A percentile compares a stretch with the other conserved stretches of the same genome.
phyloP scores from a whole-genome alignment of 1,140 invertebrate species.

The Elysia chlorotica region DNA sequence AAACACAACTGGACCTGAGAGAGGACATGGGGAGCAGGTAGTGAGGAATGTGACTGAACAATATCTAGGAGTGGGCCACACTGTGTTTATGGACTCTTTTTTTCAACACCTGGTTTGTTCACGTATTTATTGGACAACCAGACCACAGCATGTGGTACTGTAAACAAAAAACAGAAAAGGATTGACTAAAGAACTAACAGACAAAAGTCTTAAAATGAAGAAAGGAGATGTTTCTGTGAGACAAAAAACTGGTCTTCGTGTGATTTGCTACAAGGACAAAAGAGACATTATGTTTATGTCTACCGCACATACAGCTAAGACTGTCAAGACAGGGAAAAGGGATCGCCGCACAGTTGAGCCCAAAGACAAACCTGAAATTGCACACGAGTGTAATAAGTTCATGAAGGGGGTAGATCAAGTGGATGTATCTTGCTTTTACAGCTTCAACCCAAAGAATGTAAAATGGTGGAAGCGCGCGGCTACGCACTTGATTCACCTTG shows the following conservation, averaged over 20 bases:
- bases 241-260: neutral
- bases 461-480: constrained; percentile 23
- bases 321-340: neutral
- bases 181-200: neutral
- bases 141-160: neutral
- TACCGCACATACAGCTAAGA: neutral
- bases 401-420: constrained; percentile 6
- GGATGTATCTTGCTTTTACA: neutral
- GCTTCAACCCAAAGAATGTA: constrained; percentile 3
- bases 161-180: constrained; percentile 1
- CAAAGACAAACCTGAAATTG: neutral
- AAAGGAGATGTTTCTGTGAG: neutral
- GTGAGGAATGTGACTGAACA: neutral
- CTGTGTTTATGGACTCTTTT: constrained; percentile 3
- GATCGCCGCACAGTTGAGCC: neutral
- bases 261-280: neutral
- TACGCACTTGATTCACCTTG: neutral
- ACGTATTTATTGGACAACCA: neutral
- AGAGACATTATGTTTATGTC: constrained; percentile 1
- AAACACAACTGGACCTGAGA: neutral
- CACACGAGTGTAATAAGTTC: neutral
- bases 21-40: neutral
- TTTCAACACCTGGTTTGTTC: neutral
- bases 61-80: neutral
- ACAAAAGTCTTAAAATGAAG: neutral